A percentile compares a stretch with the other conserved stretches of the same genome.
Evolutionary conservation across 2,113 vertebrate genomes (phyloP).

Genomic region (Tetraodon nigroviridis): DNA sequence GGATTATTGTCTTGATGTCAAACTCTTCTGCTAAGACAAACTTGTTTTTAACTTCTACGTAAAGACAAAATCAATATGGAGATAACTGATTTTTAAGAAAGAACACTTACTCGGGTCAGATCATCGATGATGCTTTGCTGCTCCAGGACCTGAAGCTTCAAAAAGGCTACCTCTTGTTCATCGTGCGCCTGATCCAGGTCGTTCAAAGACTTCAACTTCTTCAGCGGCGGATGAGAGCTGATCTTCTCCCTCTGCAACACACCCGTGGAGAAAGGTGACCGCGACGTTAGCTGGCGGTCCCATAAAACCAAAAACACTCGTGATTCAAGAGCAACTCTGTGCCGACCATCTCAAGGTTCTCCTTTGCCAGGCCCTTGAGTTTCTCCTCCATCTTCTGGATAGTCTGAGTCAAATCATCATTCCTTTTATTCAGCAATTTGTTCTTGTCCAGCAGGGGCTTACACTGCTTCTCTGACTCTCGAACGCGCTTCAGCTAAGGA

Average conservation of each 20-base stretch:
- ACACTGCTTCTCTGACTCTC: slow-evolving; percentile 94
- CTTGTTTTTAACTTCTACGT: no score
- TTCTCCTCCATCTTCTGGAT: slow-evolving; percentile 95
- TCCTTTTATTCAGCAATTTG: slow-evolving; percentile 92
- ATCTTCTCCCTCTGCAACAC: slow-evolving; percentile 90
- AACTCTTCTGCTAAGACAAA: no score
- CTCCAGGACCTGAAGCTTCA: slow-evolving; percentile 96
- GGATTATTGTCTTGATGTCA: no score
- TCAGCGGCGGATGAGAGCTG: slow-evolving; percentile 88
- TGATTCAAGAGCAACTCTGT: background rate
- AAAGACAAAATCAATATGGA: slow-evolving; percentile 8
- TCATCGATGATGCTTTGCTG: slow-evolving; percentile 88
- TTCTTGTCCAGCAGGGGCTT: slow-evolving; percentile 97
- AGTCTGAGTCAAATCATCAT: slow-evolving; percentile 90
- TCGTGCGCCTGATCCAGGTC: slow-evolving; percentile 96
- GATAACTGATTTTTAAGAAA: background rate
- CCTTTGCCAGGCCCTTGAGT: slow-evolving; percentile 84
- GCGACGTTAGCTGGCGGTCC: background rate
- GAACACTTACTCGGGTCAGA: slow-evolving; percentile 68
- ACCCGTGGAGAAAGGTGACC: slow-evolving; percentile 11
- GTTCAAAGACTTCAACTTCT: slow-evolving; percentile 95
- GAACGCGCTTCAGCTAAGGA: slow-evolving; percentile 87
- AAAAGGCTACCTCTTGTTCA: slow-evolving; percentile 95
- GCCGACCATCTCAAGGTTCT: slow-evolving; percentile 94
- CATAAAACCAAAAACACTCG: background rate